A percentile compares a stretch with the other conserved stretches of the same genome.
Conservation (phyloP, 64 coral and sea anemone species). For the Actinia equina region DNA sequence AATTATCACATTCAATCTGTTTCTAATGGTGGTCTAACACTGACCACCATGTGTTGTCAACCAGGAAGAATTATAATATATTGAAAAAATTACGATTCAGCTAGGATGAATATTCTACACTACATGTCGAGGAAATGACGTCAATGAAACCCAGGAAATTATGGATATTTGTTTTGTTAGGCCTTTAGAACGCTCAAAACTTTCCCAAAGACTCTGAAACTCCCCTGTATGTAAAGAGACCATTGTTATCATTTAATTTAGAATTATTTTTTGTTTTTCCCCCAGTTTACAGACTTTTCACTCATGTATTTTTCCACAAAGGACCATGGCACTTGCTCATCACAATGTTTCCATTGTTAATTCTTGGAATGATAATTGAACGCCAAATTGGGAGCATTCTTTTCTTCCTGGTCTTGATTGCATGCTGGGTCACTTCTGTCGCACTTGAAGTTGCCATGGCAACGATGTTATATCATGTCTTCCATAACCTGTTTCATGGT, state of each 20-base stretch:
- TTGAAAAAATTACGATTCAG: no score
- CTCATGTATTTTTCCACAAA: conserved; percentile 9
- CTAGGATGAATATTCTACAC: no score
- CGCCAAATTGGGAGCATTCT: conserved; percentile 20
- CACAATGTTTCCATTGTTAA: conserved; percentile 20
- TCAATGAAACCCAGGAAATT: no score
- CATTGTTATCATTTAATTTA: not conserved
- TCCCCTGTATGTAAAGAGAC: no score
- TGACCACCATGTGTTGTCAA: no score
- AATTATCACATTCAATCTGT: no score
- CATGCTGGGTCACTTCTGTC: not conserved
- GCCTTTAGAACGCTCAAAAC: no score
- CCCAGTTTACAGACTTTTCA: conserved; percentile 18
- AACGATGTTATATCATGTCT: conserved; percentile 16
- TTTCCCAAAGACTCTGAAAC: no score
- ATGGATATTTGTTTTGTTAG: no score
- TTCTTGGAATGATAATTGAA: not conserved
- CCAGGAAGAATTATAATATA: no score
- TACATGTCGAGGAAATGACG: no score
- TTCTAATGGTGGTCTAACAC: no score
- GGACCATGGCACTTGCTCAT: conserved; percentile 16
- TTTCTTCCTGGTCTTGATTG: not conserved
- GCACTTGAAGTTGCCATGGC: conserved; percentile 23
- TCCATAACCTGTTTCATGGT: conserved; percentile 21
- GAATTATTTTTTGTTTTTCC: not conserved